Evolutionary conservation across 2,888 invertebrate species (phyloP), one percentile per base, ranked within the genome.

Genomic region (Agrotis exclamationis): DNA sequence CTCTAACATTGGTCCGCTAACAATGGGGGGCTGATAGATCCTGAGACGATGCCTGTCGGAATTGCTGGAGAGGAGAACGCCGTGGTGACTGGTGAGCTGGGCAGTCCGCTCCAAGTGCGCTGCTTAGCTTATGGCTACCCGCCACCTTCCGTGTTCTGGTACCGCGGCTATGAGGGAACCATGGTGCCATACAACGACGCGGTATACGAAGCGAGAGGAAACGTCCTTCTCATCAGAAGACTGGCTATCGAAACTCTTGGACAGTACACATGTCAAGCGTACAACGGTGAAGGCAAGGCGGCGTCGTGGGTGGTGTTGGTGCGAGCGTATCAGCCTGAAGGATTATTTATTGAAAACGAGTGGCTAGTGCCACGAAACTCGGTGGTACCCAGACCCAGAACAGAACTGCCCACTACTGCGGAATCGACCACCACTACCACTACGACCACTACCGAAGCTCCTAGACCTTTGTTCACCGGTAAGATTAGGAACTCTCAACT

Each of bases 211-310:
- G 97, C 98, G 78, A 96, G 97, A 74, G 98, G 98, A 86, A 97
- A 97, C 91, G 97, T 98, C 2, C 96, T 99, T 58, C 96, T 97
- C 74, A 98, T 99, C 87, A 96, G 97, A 65, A 95, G 97, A 1
- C 97, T 99, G 18, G 96, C 97, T 48, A 87, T 97, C 24, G 97
- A 97, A 9, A 98, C 98, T 86, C 96, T 98, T 65, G 99, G 99
- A 6, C 97, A 97, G 63, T 99, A 99, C 94, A 98, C 98, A 9
- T 99, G 99, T 89, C 98, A 98, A 88, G 99, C 98, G 6, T 99
- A 98, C 93, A 99, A 99, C 89, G 98, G 98, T 3, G 90, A 97
- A 13, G 98, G 97, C 16, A 97, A 97, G 83, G 97, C 99, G 7
- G 98, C 98, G 0, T 97, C 98, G 59, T 98, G 98, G 97, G 97